A percentile compares a stretch with the other conserved stretches of the same genome.
These are phyloP conservation scores for Parapsyche elsis DNA, from an alignment of 1,140 invertebrate genomes.

Conservation along the genomic window DNA sequence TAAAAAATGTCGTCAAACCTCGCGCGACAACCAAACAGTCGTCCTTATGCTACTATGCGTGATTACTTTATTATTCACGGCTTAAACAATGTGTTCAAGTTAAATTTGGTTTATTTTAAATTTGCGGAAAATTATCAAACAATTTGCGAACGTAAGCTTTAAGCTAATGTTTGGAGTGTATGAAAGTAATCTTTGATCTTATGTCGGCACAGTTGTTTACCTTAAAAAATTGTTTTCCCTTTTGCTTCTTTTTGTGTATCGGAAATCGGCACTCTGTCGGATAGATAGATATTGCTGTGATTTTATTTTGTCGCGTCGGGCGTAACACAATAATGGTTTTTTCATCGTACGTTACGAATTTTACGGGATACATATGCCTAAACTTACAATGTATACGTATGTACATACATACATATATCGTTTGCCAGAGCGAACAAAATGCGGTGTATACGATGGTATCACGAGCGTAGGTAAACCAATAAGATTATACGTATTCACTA, in stretches of 20 bases:
- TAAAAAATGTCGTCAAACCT: neutral
- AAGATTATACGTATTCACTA: constrained; percentile 21
- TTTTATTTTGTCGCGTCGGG: neutral
- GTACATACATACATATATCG: neutral
- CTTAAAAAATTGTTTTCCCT: neutral
- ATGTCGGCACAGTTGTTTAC: neutral
- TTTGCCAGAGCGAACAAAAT: neutral
- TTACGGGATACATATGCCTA: neutral
- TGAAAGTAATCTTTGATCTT: too few species aligned
- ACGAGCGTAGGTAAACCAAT: constrained; percentile 30
- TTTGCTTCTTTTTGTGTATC: neutral
- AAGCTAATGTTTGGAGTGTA: too few species aligned
- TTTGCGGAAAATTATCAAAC: too few species aligned
- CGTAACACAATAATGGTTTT: constrained; percentile 26
- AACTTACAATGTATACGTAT: neutral
- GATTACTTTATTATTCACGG: too few species aligned
- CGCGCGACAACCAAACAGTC: neutral
- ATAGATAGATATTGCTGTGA: neutral
- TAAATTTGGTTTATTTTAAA: too few species aligned
- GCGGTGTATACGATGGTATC: neutral
- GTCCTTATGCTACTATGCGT: too few species aligned
- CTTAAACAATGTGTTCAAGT: too few species aligned
- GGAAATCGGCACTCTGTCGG: neutral
- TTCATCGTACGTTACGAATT: constrained; percentile 9
- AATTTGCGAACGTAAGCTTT: too few species aligned